phyloP scores from a whole-genome alignment of 2,888 invertebrate genomes.

The Hipparchia sbordonii region DNA sequence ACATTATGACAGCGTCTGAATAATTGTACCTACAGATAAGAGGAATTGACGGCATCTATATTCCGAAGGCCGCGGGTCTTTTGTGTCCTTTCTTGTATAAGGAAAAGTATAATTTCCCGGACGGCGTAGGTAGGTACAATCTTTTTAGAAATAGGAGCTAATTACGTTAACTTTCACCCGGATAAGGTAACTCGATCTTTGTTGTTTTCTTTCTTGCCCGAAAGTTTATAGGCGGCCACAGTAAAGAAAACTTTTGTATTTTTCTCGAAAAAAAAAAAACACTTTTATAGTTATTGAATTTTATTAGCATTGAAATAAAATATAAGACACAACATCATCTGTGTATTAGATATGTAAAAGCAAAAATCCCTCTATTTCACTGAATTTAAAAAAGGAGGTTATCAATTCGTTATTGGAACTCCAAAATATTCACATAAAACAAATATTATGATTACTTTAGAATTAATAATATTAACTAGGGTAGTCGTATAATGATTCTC shows the following conservation, averaged over 20 bases:
- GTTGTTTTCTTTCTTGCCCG: slow-evolving; percentile 5
- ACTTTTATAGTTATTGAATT: too few species aligned
- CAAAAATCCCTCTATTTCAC: too few species aligned
- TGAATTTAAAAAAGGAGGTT: too few species aligned
- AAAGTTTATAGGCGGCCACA: slow-evolving; percentile 4
- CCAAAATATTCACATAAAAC: too few species aligned
- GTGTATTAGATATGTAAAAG: too few species aligned
- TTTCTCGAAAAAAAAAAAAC: not conserved
- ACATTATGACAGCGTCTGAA: slow-evolving; percentile 16
- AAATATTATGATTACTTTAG: too few species aligned
- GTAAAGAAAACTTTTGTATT: not conserved
- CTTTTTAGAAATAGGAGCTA: slow-evolving; percentile 21
- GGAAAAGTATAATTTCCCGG: slow-evolving; percentile 23
- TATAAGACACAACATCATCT: too few species aligned
- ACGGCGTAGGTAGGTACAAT: not conserved
- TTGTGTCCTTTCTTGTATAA: slow-evolving; percentile 21
- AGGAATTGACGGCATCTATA: slow-evolving; percentile 14
- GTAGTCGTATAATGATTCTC: too few species aligned
- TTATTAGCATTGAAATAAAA: too few species aligned
- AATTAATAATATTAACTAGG: too few species aligned
- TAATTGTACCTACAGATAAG: slow-evolving; percentile 19
- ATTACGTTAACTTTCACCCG: slow-evolving; percentile 21
- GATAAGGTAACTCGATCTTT: slow-evolving; percentile 18
- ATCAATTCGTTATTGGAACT: too few species aligned
- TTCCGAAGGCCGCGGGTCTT: slow-evolving; percentile 11